Evolutionary conservation across 1,140 invertebrate species (phyloP), one percentile per base, ranked within the genome.

Genomic region (Sesamia nonagrioides): DNA sequence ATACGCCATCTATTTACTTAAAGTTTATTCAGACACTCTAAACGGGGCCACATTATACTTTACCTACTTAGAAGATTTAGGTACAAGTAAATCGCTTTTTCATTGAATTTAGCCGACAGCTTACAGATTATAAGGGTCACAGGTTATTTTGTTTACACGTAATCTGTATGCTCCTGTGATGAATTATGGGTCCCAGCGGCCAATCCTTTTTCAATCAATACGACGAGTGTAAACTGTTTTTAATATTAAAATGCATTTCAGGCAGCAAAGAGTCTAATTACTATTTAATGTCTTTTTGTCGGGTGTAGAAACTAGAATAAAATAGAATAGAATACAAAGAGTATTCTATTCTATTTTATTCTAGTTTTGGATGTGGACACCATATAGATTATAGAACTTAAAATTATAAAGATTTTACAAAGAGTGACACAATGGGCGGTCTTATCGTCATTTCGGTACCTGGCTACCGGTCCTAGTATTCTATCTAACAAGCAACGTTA

Each of bases 11-110:
- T 27, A 27, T 27, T 27, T 3, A 27, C 27, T 52, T 35, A 50
- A 71, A 52, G 68, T 71, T 71, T 71, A 18, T 66, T 66, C 45
- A 40, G 61, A 13, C 40, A 66, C 18, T 17, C 61, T 66, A 21
- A 66, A 48, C 48, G 21, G 27, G 66, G 68, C 52, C 48, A 71
- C 52, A 27, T 71, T 52, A 35, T 48, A 13, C 6, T 35, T n/a
- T 37, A 56, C 35, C 42, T 48, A 52, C 40, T 33, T n/a, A 58
- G 71, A 58, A 18, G 58, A 6, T 58, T 35, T 15, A n/a, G n/a
- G 69, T 50, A 33, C n/a, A 33, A 0, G 7, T 18, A 75, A 61
- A 61, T 61, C 56, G 40, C 18, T 61, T 35, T 73, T 73, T 75
- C 56, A 50, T 75, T 48, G 27, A 48, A 75, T 61, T 27, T 48